Evolutionary conservation across 2,888 invertebrate species (phyloP).

Genomic region (Euclidia mi): DNA sequence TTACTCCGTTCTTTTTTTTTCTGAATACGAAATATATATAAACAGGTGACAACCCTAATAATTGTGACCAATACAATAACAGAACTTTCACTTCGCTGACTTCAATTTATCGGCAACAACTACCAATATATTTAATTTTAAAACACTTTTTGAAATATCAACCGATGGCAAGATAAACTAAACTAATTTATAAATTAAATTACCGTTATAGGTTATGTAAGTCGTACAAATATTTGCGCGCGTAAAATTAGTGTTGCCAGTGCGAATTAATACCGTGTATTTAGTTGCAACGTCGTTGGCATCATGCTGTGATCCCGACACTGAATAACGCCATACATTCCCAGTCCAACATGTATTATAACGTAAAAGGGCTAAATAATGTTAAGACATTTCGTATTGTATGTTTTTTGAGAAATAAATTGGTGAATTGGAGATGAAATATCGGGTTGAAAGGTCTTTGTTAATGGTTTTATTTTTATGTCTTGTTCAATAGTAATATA

Average conservation of each 20-base stretch:
- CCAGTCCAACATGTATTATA: constrained; percentile 25
- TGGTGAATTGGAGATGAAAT: neutral
- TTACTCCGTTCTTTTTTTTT: too few species aligned
- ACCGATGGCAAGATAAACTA: neutral
- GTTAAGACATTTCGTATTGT: neutral
- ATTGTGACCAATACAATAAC: too few species aligned
- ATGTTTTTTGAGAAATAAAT: neutral
- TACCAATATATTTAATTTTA: too few species aligned
- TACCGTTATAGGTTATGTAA: constrained; percentile 20
- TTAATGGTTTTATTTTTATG: too few species aligned
- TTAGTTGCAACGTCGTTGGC: constrained; percentile 35
- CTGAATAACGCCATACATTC: constrained; percentile 44
- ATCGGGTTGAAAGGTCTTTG: neutral
- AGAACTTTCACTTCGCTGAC: too few species aligned
- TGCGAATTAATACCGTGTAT: constrained; percentile 41
- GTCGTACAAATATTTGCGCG: constrained; percentile 26
- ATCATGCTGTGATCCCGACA: constrained; percentile 47
- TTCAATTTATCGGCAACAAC: too few species aligned
- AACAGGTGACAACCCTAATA: too few species aligned
- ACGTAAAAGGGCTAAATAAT: neutral
- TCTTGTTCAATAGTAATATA: too few species aligned
- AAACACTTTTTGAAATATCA: neutral
- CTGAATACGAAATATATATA: too few species aligned
- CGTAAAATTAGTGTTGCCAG: constrained; percentile 44
- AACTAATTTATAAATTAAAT: constrained; percentile 19